phyloP scores from a whole-genome alignment of 2,797 vertebrate species.

The Sebastiscus tertius region DNA sequence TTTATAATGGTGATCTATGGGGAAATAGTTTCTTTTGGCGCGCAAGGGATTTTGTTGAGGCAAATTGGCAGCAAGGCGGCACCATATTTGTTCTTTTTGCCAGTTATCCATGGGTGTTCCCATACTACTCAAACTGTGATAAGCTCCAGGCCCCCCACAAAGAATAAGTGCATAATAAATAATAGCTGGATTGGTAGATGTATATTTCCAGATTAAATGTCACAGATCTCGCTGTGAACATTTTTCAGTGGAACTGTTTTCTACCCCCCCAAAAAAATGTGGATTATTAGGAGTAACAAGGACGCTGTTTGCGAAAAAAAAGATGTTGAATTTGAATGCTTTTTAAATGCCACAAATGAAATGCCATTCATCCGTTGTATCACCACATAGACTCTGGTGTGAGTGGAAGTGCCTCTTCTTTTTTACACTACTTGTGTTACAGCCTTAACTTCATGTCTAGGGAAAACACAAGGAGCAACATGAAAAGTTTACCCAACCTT shows the following conservation, averaged over 20 bases:
- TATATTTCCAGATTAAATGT: conserved; percentile 3
- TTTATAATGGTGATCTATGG: neutral
- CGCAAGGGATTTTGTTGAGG: neutral
- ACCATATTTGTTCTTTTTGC: neutral
- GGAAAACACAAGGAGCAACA: neutral
- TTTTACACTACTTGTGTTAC: neutral
- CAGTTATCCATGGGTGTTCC: neutral
- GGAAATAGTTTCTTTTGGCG: neutral
- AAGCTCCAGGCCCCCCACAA: neutral
- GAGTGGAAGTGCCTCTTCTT: neutral
- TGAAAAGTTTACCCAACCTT: neutral
- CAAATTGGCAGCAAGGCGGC: neutral
- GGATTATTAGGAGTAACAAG: neutral
- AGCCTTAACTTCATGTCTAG: neutral
- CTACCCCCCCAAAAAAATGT: neutral
- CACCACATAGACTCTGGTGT: neutral
- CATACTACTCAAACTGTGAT: neutral
- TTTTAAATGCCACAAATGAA: neutral
- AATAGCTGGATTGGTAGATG: neutral
- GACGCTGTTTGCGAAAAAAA: neutral
- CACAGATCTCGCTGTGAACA: neutral
- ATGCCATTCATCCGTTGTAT: neutral
- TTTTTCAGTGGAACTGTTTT: neutral
- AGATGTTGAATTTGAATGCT: neutral
- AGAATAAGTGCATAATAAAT: neutral